phyloP scores from a whole-genome alignment of 2,797 vertebrate species.

The Sebastes minor region DNA sequence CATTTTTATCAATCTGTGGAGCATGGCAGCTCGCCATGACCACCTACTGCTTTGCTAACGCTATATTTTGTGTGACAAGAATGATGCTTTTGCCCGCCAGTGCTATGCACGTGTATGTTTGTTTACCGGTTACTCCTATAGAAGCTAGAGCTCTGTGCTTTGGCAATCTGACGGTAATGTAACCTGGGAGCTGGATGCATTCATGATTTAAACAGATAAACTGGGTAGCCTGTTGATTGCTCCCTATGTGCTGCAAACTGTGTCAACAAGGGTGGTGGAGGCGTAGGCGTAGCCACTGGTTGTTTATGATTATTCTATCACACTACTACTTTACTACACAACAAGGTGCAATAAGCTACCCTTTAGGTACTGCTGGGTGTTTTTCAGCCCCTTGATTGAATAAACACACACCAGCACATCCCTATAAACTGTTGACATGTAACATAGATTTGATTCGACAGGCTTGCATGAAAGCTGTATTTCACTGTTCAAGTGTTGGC shows the following conservation, averaged over 20 bases:
- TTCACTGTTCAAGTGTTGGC: not conserved
- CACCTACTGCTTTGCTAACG: too few relatives aligned
- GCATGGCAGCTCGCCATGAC: too few relatives aligned
- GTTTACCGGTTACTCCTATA: too few relatives aligned
- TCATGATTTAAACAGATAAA: not conserved
- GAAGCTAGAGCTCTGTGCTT: too few relatives aligned
- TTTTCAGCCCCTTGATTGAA: not conserved
- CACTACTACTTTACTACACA: not conserved
- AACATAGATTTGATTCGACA: not conserved
- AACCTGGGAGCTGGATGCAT: not conserved
- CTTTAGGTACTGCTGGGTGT: not conserved
- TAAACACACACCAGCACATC: not conserved
- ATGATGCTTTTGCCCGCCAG: too few relatives aligned
- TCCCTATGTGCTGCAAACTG: not conserved
- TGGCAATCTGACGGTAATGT: not conserved
- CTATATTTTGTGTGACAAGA: too few relatives aligned
- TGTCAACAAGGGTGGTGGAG: not conserved
- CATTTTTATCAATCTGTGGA: too few relatives aligned
- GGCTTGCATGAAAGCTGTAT: not conserved
- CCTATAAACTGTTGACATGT: not conserved
- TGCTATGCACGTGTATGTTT: too few relatives aligned
- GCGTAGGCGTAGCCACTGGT: not conserved
- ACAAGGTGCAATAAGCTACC: not conserved
- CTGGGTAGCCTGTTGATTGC: not conserved
- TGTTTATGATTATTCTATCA: not conserved